phyloP scores from a whole-genome alignment of 2,888 invertebrate genomes.

The Ophonus ardosiacus region DNA sequence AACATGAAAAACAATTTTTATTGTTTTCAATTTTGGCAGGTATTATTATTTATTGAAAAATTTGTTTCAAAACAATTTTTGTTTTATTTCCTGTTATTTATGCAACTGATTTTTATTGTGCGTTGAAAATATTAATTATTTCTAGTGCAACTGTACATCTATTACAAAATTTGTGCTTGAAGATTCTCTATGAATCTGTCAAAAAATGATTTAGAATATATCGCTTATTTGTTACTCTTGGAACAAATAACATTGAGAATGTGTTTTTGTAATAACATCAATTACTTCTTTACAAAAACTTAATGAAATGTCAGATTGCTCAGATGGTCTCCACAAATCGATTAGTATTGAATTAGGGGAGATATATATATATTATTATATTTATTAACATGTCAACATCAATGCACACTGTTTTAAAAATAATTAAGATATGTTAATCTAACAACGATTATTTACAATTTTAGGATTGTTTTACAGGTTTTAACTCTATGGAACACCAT shows the following conservation, averaged over 20 bases:
- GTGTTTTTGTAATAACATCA: neutral
- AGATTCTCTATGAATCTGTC: neutral
- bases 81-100: neutral
- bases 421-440: neutral
- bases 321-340: neutral
- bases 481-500: constrained; percentile 35
- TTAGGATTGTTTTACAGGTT: neutral
- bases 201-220: neutral
- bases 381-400: neutral
- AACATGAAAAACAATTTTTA: too few species aligned
- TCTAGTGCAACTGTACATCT: neutral
- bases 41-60: too few species aligned
- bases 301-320: neutral
- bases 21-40: too few species aligned
- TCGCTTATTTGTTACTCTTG: neutral
- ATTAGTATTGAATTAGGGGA: constrained; percentile 5
- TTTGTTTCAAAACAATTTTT: neutral
- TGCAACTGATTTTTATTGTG: neutral
- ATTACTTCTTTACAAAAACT: neutral
- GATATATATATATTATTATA: constrained; percentile 2
- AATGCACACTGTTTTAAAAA: neutral
- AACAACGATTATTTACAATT: neutral
- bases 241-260: neutral
- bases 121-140: neutral
- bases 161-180: neutral